These are phyloP conservation scores for Caenorhabditis sp. DNA, from an alignment of 2,888 invertebrate species.

Conservation along the genomic window DNA sequence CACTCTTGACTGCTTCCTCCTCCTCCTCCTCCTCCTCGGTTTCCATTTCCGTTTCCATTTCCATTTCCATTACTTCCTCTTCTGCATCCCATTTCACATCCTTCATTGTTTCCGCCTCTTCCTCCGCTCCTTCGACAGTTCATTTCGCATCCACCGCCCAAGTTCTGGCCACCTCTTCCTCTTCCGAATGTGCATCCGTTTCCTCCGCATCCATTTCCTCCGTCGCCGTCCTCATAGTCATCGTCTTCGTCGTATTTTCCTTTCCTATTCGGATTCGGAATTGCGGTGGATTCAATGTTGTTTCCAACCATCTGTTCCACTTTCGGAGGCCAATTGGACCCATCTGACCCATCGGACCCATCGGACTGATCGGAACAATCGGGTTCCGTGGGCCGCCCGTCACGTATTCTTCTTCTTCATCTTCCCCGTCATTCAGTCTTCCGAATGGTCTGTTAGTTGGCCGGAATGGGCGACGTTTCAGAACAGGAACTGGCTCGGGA, in stretches of 20 bases:
- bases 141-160: slow-evolving; percentile 29
- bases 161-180: slow-evolving; percentile 37
- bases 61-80: slow-evolving; percentile 21
- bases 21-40: slow-evolving; percentile 2
- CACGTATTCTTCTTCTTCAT: slow-evolving; percentile 27
- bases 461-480: slow-evolving; percentile 64
- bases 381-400: slow-evolving; percentile 34
- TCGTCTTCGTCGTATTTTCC: slow-evolving; percentile 46
- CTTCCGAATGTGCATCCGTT: slow-evolving; percentile 45
- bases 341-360: slow-evolving; percentile 11
- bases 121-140: slow-evolving; percentile 42
- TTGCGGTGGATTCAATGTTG: slow-evolving; percentile 25
- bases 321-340: slow-evolving; percentile 19
- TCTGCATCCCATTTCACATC: slow-evolving; percentile 31
- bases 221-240: slow-evolving; percentile 46
- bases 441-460: slow-evolving; percentile 53
- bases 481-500: slow-evolving; percentile 64
- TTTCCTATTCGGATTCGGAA: slow-evolving; percentile 28
- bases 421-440: slow-evolving; percentile 61
- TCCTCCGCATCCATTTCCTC: slow-evolving; percentile 25
- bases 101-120: slow-evolving; percentile 22
- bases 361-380: slow-evolving; percentile 24
- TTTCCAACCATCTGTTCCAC: slow-evolving; percentile 34
- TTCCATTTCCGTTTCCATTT: slow-evolving; percentile 13
- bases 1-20: slow-evolving; percentile 39